A percentile compares a stretch with the other conserved stretches of the same genome.
Conservation (phyloP, 2,113 vertebrate species). For the Gymnogyps californianus region DNA sequence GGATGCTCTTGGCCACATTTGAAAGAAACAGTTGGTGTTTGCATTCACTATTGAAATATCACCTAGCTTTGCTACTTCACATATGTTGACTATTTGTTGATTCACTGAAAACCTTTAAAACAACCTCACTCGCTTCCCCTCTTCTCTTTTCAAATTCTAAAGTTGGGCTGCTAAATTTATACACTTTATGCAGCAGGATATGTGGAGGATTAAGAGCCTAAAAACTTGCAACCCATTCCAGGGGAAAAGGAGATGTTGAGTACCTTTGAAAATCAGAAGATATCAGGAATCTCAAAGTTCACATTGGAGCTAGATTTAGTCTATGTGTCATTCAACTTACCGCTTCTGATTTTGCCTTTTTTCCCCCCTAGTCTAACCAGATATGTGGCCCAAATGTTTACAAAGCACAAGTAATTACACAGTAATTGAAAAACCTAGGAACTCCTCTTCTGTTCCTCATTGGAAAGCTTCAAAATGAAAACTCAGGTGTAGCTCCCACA, state of each 20-base stretch:
- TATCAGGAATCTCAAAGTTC: not conserved
- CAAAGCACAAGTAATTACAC: not conserved
- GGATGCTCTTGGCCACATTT: not conserved
- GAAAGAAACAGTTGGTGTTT: not conserved
- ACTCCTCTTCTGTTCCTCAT: not conserved
- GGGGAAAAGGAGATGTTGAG: not conserved
- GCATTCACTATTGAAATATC: not conserved
- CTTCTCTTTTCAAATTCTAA: not conserved
- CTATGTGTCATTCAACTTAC: not conserved
- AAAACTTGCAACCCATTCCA: not conserved
- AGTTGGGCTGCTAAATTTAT: not conserved
- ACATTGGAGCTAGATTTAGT: not conserved
- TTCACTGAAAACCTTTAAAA: not conserved
- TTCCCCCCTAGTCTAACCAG: not conserved
- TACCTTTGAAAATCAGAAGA: not conserved
- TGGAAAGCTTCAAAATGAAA: not conserved
- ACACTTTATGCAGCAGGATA: not conserved
- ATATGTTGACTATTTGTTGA: not conserved
- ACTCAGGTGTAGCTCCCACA: not conserved
- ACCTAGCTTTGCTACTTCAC: not conserved
- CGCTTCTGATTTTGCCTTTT: not conserved
- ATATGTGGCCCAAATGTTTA: not conserved
- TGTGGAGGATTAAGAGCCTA: not conserved
- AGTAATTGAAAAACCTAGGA: not conserved
- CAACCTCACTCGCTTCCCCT: not conserved